A percentile compares a stretch with the other conserved stretches of the same genome.
Conservation (phyloP, 2,113 vertebrate species). For the Alexandromys fortis region DNA sequence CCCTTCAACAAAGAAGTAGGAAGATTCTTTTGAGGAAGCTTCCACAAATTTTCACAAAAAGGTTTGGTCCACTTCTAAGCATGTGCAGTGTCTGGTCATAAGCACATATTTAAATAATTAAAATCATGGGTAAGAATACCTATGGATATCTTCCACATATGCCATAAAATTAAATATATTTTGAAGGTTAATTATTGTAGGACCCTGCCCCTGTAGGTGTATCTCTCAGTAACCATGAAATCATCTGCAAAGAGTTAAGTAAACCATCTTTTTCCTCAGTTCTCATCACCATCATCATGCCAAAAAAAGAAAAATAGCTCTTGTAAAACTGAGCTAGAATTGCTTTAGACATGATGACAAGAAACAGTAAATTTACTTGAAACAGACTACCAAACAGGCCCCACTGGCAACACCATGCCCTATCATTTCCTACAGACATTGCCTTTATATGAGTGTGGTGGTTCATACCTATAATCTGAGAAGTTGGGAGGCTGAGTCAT, state of each 20-base stretch:
- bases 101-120: neutral
- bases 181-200: neutral
- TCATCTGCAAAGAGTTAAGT: neutral
- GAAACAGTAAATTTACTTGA: neutral
- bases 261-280: neutral
- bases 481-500: neutral
- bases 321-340: neutral
- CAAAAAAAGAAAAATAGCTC: neutral
- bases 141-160: neutral
- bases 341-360: neutral
- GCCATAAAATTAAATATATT: neutral
- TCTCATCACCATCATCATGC: neutral
- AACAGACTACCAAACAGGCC: neutral
- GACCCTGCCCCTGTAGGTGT: neutral
- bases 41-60: neutral
- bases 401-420: neutral
- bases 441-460: neutral
- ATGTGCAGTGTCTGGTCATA: neutral
- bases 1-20: neutral
- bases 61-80: neutral
- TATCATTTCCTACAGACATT: neutral
- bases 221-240: neutral
- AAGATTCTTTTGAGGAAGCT: neutral
- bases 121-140: neutral
- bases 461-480: neutral